Evolutionary conservation across 2,888 invertebrate genomes (phyloP).

Genomic region (Tenodera sinensis): DNA sequence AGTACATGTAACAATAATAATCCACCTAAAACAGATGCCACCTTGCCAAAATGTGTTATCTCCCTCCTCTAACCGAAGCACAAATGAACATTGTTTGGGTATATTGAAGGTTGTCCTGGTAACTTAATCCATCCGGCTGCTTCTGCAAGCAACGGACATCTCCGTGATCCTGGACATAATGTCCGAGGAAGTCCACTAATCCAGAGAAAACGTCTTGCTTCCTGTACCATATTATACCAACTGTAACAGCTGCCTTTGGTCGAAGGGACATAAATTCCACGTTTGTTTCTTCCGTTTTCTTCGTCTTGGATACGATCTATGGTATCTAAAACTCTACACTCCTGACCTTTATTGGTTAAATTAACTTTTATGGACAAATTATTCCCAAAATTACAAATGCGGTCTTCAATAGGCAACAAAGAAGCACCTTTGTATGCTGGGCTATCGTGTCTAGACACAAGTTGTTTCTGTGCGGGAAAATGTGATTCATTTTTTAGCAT

Average conservation of each 20-base stretch:
- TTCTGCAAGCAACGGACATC: slow-evolving; percentile 41
- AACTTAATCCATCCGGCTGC: slow-evolving; percentile 45
- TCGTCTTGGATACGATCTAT: neutral
- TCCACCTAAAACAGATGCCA: too few relatives aligned
- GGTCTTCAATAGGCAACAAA: neutral
- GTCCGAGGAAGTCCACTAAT: neutral
- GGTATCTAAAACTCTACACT: neutral
- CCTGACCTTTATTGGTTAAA: neutral
- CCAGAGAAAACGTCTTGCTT: neutral
- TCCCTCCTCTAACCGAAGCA: slow-evolving; percentile 41
- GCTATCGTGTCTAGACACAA: too few relatives aligned
- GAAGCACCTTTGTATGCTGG: neutral
- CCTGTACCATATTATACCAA: neutral
- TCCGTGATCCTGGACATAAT: slow-evolving; percentile 16
- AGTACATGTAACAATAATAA: neutral
- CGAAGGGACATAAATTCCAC: neutral
- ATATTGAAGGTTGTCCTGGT: slow-evolving; percentile 47
- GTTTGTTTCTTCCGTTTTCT: neutral
- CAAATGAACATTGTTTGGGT: slow-evolving; percentile 44
- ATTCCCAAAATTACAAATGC: neutral
- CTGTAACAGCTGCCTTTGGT: neutral
- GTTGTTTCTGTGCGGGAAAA: neutral
- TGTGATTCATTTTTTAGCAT: neutral
- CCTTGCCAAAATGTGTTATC: neutral
- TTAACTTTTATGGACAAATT: neutral